These are phyloP conservation scores for Pseudopipra pipra DNA, from an alignment of 2,113 vertebrate species.

Conservation along the genomic window DNA sequence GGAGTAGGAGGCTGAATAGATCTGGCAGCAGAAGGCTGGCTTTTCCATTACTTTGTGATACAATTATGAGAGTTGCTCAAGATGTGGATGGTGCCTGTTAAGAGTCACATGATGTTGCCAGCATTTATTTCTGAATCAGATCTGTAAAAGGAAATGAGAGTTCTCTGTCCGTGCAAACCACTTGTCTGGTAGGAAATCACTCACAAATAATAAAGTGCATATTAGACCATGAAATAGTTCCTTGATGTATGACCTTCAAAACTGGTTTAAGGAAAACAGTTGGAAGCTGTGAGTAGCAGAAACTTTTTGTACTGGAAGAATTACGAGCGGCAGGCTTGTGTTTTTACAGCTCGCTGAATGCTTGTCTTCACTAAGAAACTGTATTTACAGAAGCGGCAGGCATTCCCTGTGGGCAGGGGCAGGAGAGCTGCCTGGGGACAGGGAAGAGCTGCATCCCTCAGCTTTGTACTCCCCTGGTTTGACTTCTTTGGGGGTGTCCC, in stretches of 20 bases:
- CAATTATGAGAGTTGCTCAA: not conserved
- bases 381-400: not conserved
- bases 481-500: not conserved
- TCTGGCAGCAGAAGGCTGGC: not conserved
- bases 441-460: not conserved
- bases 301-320: not conserved
- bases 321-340: not conserved
- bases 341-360: accelerated
- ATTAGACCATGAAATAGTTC: conserved; percentile 10
- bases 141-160: conserved; percentile 57
- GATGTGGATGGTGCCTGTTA: conserved; percentile 1
- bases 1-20: not conserved
- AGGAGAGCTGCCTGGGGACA: not conserved
- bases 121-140: conserved; percentile 56
- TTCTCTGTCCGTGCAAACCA: conserved; percentile 30
- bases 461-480: accelerated
- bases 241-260: conserved; percentile 49
- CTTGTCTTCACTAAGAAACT: not conserved
- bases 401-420: not conserved
- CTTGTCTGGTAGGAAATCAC: conserved; percentile 59
- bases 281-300: not conserved
- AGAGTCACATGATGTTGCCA: conserved; percentile 17
- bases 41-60: conserved; percentile 4
- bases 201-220: conserved; percentile 14
- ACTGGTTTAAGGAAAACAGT: not conserved